A percentile compares a stretch with the other conserved stretches of the same genome.
phyloP scores from a whole-genome alignment of 2,797 vertebrate species.

The Mustela erminea region DNA sequence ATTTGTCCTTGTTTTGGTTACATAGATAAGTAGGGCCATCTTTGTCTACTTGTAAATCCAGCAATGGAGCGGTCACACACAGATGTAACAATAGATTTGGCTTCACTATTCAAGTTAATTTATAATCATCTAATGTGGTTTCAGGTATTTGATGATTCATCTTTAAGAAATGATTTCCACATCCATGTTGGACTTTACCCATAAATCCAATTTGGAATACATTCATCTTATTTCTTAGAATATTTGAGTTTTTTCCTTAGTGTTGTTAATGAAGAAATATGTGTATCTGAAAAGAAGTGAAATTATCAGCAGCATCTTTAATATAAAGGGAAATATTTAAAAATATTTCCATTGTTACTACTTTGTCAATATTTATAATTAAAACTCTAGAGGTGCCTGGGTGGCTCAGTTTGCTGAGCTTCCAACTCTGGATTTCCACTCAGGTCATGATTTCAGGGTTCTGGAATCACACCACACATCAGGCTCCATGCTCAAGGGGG shows the following conservation, averaged over 20 bases:
- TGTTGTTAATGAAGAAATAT: neutral
- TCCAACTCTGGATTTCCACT: neutral
- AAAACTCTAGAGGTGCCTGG: neutral
- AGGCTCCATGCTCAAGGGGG: neutral
- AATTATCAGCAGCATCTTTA: constrained; percentile 5
- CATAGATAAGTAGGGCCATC: neutral
- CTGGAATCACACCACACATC: neutral
- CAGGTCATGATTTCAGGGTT: neutral
- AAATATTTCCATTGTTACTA: neutral
- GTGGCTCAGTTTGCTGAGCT: neutral
- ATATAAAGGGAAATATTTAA: constrained; percentile 6
- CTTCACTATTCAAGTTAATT: neutral
- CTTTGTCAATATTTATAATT: constrained; percentile 11
- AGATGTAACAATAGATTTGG: neutral
- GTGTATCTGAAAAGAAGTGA: constrained; percentile 37
- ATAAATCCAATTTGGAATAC: constrained; percentile 46
- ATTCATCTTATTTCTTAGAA: constrained; percentile 38
- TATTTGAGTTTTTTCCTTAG: constrained; percentile 10
- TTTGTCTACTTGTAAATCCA: neutral
- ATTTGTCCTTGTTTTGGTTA: neutral
- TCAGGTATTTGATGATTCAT: neutral
- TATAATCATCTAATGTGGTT: constrained; percentile 17
- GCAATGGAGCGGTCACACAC: neutral
- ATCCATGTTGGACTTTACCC: neutral
- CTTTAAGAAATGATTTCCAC: constrained; percentile 50